Evolutionary conservation across 2,888 invertebrate genomes (phyloP), one percentile per base, ranked within the genome.

Genomic region (Allophyes oxyacanthae): DNA sequence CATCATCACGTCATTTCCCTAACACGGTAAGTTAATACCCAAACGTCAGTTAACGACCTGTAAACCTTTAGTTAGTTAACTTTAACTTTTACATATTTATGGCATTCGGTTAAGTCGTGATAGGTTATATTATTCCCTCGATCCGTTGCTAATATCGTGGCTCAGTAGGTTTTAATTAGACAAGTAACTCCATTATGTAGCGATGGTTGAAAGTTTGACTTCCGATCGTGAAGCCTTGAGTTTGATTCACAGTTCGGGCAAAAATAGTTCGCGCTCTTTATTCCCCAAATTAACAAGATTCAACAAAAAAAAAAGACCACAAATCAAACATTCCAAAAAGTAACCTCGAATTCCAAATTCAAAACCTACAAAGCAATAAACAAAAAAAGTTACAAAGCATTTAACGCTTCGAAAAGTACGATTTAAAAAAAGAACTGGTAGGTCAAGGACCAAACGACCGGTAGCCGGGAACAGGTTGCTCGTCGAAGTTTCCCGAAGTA

Each of bases 381-480:
- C 56, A 66, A 72, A 66, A n/a, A 64, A 63, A 59, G 30, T 56
- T 49, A 43, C 51, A 53, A 63, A 54, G 28, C 56, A 45, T 72
- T 73, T 64, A 70, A 70, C 64, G 67, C 60, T 59, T 59, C 52
- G 34, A 50, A 45, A 61, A 58, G 50, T 68, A 65, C 59, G 63
- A 59, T 59, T 67, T 53, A 64, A 67, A 74, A 66, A 78, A 67
- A 33, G 64, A 65, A 65, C 58, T 53, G 56, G 64, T 76, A 68
- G 73, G 81, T 81, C 82, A 81, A 81, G 81, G 77, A 78, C 74
- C 79, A 82, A 73, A 67, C 68, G 59, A 68, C 77, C 72, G 65
- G 78, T 79, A 72, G 79, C 77, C 13, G 62, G 60, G 65, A 80
- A 79, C 82, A 76, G 77, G 81, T 83, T 81, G 72, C 54, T 7